Percentiles rank a stretch among this genome's conserved stretches.
phyloP scores from a whole-genome alignment of 2,888 invertebrate genomes.

The Lithosia quadra region DNA sequence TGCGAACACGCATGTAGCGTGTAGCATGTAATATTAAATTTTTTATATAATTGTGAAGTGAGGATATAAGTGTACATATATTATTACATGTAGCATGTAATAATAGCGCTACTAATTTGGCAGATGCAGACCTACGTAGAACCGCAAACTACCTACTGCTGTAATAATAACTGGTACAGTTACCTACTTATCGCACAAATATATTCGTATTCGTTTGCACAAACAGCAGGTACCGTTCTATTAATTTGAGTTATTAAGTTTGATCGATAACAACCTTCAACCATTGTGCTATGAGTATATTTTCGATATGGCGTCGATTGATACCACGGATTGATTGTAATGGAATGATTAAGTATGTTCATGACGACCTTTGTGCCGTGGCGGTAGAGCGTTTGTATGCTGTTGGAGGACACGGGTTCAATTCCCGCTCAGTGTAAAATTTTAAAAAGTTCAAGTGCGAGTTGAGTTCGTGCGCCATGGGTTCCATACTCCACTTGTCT shows the following conservation, averaged over 20 bases:
- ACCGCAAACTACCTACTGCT: neutral
- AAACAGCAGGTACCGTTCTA: neutral
- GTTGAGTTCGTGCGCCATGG: too few species aligned
- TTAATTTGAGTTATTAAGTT: conserved; percentile 8
- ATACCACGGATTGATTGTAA: neutral
- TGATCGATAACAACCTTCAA: neutral
- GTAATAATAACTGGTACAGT: neutral
- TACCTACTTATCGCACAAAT: neutral
- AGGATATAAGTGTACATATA: too few species aligned
- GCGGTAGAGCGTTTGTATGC: neutral
- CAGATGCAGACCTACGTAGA: neutral
- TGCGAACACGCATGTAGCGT: too few species aligned
- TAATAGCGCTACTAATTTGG: neutral
- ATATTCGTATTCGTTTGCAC: neutral
- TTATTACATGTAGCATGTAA: too few species aligned
- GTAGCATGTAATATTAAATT: too few species aligned
- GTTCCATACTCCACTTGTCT: too few species aligned
- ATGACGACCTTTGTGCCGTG: neutral
- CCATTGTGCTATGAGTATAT: neutral
- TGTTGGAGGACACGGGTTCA: neutral
- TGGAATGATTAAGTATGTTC: neutral
- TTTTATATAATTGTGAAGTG: too few species aligned
- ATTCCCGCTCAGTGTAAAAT: neutral
- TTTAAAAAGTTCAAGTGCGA: too few species aligned
- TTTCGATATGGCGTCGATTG: neutral